These are phyloP conservation scores for Rotaria sp. DNA, from an alignment of 2,888 invertebrate species.

Conservation along the genomic window DNA sequence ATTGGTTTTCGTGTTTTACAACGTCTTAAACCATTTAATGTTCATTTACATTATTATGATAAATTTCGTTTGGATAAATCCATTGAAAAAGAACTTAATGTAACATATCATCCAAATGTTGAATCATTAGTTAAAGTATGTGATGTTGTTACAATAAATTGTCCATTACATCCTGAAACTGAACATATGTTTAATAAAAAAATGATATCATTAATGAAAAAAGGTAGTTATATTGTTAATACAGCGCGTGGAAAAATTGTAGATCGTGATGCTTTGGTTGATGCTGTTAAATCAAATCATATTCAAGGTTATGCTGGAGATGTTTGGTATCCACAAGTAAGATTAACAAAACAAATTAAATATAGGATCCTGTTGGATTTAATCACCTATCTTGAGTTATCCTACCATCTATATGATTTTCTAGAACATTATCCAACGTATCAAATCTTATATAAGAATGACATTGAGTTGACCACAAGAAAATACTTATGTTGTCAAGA, in stretches of 20 bases:
- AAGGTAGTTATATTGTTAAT: conserved; percentile 21
- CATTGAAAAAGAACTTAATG: conserved; percentile 17
- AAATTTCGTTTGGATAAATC: conserved; percentile 17
- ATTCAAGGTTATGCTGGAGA: conserved; percentile 14
- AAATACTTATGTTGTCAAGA: too few relatives aligned
- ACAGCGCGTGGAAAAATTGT: conserved; percentile 27
- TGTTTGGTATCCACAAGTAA: conserved; percentile 27
- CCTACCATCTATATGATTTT: too few relatives aligned
- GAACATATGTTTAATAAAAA: conserved; percentile 24
- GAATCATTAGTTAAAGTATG: conserved; percentile 29
- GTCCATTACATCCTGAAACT: conserved; percentile 24
- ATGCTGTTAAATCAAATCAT: conserved; percentile 18
- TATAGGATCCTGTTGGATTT: too few relatives aligned
- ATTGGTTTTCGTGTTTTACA: conserved; percentile 26
- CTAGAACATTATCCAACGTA: too few relatives aligned
- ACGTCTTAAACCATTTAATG: conserved; percentile 27
- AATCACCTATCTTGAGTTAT: too few relatives aligned
- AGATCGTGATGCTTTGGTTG: not conserved
- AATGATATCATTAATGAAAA: conserved; percentile 17
- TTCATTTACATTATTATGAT: conserved; percentile 30
- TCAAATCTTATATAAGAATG: too few relatives aligned
- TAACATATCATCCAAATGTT: not conserved
- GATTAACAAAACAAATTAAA: too few relatives aligned
- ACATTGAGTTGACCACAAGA: too few relatives aligned
- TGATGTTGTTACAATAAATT: conserved; percentile 24